A percentile compares a stretch with the other conserved stretches of the same genome.
Evolutionary conservation across 1,140 invertebrate genomes (phyloP).

Genomic region (Hylaeus volcanicus): DNA sequence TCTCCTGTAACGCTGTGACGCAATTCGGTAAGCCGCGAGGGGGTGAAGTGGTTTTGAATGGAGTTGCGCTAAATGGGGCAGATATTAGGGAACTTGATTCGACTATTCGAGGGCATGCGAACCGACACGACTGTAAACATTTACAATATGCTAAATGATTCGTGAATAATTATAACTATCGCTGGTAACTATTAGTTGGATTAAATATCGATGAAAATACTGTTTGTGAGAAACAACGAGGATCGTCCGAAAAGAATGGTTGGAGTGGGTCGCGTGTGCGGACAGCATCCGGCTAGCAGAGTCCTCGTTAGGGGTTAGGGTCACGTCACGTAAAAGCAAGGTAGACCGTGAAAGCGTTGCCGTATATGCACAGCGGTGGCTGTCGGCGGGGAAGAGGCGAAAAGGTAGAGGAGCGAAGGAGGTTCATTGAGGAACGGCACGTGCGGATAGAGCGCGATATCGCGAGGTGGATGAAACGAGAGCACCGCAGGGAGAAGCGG

Average conservation of each 20-base stretch:
- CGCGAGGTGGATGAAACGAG: conserved; percentile 34
- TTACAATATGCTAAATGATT: too few relatives aligned
- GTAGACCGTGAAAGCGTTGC: conserved; percentile 17
- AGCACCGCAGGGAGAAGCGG: conserved; percentile 46
- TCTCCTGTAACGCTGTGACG: conserved; percentile 37
- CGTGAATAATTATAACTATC: too few relatives aligned
- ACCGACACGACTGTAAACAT: neutral
- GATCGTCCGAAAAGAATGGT: neutral
- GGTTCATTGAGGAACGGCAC: conserved; percentile 72
- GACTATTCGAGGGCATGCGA: too few relatives aligned
- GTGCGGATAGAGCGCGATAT: conserved; percentile 58
- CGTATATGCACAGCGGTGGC: neutral
- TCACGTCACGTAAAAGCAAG: conserved; percentile 59
- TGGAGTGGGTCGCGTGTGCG: conserved; percentile 13
- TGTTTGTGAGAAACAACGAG: neutral
- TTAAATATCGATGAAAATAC: too few relatives aligned
- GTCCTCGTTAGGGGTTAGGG: conserved; percentile 62
- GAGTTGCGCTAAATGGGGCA: neutral
- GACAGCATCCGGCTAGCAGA: conserved; percentile 52
- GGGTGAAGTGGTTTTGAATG: conserved; percentile 8
- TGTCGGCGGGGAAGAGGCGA: neutral
- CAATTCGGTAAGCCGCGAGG: conserved; percentile 30
- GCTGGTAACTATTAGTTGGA: too few relatives aligned
- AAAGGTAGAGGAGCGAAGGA: conserved; percentile 21
- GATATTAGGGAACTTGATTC: neutral